These are phyloP conservation scores for Marmota monax DNA, from an alignment of 2,113 vertebrate species.

Conservation along the genomic window DNA sequence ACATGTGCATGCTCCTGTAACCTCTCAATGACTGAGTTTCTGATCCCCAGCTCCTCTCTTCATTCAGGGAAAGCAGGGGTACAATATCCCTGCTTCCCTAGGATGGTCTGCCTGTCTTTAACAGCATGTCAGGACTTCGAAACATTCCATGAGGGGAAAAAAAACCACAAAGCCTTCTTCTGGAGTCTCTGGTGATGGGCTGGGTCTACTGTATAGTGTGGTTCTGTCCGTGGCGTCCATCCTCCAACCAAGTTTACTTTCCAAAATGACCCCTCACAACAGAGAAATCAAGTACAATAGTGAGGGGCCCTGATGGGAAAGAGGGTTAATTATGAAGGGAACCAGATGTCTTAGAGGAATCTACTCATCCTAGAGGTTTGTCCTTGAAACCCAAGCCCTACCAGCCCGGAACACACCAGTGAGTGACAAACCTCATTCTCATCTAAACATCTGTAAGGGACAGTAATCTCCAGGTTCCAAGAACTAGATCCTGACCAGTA, in stretches of 20 bases:
- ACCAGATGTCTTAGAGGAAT: neutral
- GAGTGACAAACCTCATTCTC: neutral
- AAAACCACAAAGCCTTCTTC: neutral
- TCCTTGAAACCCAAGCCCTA: neutral
- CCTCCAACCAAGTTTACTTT: neutral
- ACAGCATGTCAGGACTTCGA: neutral
- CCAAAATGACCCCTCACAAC: neutral
- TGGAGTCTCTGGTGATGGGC: neutral
- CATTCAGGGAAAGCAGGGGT: neutral
- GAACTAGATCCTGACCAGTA: neutral
- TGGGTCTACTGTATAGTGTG: neutral
- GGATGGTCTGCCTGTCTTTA: neutral
- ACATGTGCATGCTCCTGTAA: rapidly evolving
- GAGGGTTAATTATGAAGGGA: neutral
- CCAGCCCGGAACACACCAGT: neutral
- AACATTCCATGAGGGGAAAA: neutral
- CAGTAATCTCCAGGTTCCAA: neutral
- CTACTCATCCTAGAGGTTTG: neutral
- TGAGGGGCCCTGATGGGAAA: neutral
- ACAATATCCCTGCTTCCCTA: neutral
- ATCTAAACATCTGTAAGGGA: neutral
- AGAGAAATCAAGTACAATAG: neutral
- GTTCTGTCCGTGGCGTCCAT: neutral
- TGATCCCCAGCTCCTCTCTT: neutral
- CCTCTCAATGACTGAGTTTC: neutral